Evolutionary conservation across 2,888 invertebrate species (phyloP).

Genomic region (Lasioglossum vierecki): DNA sequence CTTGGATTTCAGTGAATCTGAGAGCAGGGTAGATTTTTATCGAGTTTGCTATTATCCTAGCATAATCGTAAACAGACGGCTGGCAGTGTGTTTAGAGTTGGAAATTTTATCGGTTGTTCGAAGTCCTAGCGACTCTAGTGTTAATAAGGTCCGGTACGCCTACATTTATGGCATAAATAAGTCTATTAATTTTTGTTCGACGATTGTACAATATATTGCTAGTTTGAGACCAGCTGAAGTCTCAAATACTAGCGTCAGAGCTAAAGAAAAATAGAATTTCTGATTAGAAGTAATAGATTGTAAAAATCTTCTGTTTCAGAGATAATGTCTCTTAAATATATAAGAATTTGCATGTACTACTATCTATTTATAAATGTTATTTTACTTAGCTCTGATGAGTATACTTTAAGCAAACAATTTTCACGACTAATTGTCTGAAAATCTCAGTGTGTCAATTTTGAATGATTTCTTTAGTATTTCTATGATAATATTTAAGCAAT

Average conservation of each 20-base stretch:
- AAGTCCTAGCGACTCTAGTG: constrained; percentile 94
- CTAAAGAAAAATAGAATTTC: constrained; percentile 34
- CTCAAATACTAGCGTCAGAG: constrained; percentile 85
- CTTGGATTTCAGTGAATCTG: constrained; percentile 98
- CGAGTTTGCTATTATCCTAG: constrained; percentile 97
- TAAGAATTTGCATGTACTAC: constrained; percentile 25
- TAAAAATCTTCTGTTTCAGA: constrained; percentile 20
- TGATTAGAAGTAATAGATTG: constrained; percentile 18
- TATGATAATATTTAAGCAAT: constrained; percentile 29
- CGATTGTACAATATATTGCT: constrained; percentile 93
- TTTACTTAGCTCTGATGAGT: constrained; percentile 45
- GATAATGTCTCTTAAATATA: background rate
- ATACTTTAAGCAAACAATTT: constrained; percentile 28
- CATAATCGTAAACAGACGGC: constrained; percentile 96
- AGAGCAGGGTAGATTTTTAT: constrained; percentile 95
- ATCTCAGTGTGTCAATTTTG: constrained; percentile 46
- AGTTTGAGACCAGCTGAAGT: constrained; percentile 89
- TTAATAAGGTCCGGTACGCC: constrained; percentile 95
- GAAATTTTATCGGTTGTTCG: constrained; percentile 88
- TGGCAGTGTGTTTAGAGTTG: constrained; percentile 97
- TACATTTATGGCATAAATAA: constrained; percentile 90
- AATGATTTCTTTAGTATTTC: constrained; percentile 38
- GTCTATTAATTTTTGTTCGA: constrained; percentile 94
- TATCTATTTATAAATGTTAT: constrained; percentile 22
- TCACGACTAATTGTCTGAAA: constrained; percentile 20